Evolutionary conservation across 53 echinoderm and acorn worm species (phyloP), one percentile per base, ranked within the genome.

Genomic region (Holothuria leucospilota): DNA sequence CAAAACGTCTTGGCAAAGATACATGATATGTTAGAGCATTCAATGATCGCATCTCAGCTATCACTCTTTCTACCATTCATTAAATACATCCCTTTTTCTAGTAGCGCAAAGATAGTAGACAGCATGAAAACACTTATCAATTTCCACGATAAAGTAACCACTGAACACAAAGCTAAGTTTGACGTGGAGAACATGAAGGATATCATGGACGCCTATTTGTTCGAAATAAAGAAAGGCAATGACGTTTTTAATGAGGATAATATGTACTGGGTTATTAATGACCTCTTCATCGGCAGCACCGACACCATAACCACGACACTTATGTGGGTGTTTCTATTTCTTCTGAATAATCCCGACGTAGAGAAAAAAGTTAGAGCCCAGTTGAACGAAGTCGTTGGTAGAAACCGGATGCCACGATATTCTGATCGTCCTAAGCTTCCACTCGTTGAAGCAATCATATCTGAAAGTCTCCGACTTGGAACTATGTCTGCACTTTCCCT

Each of bases 171-270:
- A 34, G 23, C 39, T 11, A 28, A 71, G 8, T 21, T 28, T 21
- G 20, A 27, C 8, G 26, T 20, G 39, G 29, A 71, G 6, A 30
- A 71, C 38, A 20, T 39, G 20, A 28, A 39, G 29, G 71, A 71
- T 10, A 21, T 34, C 9, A 71, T 71, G 20, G 71, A 71, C 39
- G 71, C 71, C 20, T 71, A 71, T 16, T 29, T 71, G 29, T 21
- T 30, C 20, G 39, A 71, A 34, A 71, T 71, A 63, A 27, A 71
- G 39, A 34, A 39, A 71, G 38, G 5, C 5, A 28, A 28, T 34
- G 10, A 27, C 14, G 39, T 71, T 71, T 71, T 71, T 20, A 71
- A 71, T 38, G 71, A 71, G 10, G 71, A 71, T 34, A 71, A 71
- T 38, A 12, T 71, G 39, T 30, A 27, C 8, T 71, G 71, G 71